Conservation (phyloP, 1,140 invertebrate species). For the Aphelinus certus region DNA sequence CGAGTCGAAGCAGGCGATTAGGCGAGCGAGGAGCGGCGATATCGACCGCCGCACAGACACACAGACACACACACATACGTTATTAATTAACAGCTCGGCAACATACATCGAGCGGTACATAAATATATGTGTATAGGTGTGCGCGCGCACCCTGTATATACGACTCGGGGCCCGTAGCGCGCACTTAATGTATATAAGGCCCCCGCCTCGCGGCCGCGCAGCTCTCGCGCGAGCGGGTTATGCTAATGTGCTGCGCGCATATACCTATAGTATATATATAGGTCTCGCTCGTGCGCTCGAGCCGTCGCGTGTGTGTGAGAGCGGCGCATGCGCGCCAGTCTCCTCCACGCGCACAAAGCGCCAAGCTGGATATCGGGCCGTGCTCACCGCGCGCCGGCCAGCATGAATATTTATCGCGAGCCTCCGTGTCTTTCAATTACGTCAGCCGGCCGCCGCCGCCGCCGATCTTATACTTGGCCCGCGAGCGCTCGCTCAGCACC, state of each 20-base stretch:
- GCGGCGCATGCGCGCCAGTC: not conserved
- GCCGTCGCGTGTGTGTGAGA: not conserved
- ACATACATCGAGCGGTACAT: too few species aligned
- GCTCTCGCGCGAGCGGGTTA: constrained; percentile 4
- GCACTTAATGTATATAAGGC: constrained; percentile 13
- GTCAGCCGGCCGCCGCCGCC: not conserved
- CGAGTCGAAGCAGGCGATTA: constrained; percentile 33
- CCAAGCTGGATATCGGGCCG: not conserved
- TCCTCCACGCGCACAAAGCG: not conserved
- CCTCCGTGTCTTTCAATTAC: constrained; percentile 24
- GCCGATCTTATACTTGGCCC: not conserved
- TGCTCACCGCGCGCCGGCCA: not conserved
- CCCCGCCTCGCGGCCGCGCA: not conserved
- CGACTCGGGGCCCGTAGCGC: not conserved
- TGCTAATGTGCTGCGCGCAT: constrained; percentile 25
- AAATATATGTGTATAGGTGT: not conserved
- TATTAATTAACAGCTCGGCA: not conserved
- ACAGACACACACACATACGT: not conserved
- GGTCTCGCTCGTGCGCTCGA: too few species aligned
- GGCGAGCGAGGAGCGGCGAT: not conserved
- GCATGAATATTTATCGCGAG: constrained; percentile 29
- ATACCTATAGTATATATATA: too few species aligned
- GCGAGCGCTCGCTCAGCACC: not conserved
- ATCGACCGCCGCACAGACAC: too few species aligned
- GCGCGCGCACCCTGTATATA: not conserved